A percentile compares a stretch with the other conserved stretches of the same genome.
Evolutionary conservation across 1,140 invertebrate genomes (phyloP).

Genomic region (Plutomurus gul): DNA sequence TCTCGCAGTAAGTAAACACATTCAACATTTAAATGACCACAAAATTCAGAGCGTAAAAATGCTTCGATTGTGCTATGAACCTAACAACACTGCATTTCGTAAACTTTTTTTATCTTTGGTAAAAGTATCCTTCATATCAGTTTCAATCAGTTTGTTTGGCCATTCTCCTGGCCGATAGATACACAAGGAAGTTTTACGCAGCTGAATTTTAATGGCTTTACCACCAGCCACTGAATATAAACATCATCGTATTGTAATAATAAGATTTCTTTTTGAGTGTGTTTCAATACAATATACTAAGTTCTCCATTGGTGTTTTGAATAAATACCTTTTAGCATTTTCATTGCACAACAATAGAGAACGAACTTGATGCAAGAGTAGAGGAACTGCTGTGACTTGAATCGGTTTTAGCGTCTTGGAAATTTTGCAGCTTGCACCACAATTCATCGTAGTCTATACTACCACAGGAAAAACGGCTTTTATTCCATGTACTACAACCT

Average conservation of each 20-base stretch:
- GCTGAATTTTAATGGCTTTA: background rate
- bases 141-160: conserved; percentile 26
- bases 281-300: too few species aligned
- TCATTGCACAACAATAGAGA: conserved; percentile 49
- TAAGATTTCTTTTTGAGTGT: too few species aligned
- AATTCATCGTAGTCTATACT: conserved; percentile 46
- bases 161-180: background rate
- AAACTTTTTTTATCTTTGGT: conserved; percentile 11
- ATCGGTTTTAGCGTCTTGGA: conserved; percentile 41
- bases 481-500: background rate
- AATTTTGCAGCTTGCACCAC: conserved; percentile 38
- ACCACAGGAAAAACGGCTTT: conserved; percentile 42
- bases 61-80: conserved; percentile 16
- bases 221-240: background rate
- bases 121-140: background rate
- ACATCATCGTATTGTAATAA: background rate
- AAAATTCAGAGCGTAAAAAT: background rate
- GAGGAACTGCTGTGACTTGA: conserved; percentile 48
- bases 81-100: conserved; percentile 13
- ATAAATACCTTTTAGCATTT: background rate
- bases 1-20: too few species aligned
- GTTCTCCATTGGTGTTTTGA: too few species aligned
- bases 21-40: too few species aligned
- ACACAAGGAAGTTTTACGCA: background rate
- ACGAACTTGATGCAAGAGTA: conserved; percentile 50